Evolutionary conservation across 2,888 invertebrate species (phyloP).

Genomic region (Apoderus coryli): DNA sequence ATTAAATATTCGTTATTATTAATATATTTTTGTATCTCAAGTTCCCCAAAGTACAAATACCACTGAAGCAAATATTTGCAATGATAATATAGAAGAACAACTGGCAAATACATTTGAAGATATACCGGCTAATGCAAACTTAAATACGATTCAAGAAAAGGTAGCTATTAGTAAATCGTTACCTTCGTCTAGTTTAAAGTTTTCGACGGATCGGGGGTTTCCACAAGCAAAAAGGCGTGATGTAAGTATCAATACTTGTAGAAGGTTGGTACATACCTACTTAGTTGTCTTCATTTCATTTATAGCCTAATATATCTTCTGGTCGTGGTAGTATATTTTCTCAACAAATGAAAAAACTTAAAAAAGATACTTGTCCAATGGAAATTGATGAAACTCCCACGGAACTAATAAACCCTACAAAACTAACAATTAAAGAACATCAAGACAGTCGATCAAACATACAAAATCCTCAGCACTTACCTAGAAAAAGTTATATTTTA

Average conservation of each 20-base stretch:
- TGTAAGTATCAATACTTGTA: constrained; percentile 21
- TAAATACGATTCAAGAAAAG: constrained; percentile 46
- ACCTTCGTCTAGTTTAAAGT: constrained; percentile 17
- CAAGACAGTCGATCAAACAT: constrained; percentile 7
- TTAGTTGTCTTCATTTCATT: too few relatives aligned
- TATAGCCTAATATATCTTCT: constrained; percentile 21
- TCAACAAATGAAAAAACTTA: constrained; percentile 32
- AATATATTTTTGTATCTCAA: too few relatives aligned
- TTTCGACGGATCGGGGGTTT: constrained; percentile 32
- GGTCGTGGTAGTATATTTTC: constrained; percentile 38
- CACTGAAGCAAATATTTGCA: constrained; percentile 10
- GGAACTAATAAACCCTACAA: too few relatives aligned
- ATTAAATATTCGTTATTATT: too few relatives aligned
- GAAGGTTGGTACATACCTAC: too few relatives aligned
- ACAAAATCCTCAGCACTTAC: constrained; percentile 18
- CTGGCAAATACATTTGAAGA: constrained; percentile 32
- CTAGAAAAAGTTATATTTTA: constrained; percentile 33
- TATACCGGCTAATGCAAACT: constrained; percentile 29
- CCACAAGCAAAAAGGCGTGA: constrained; percentile 36
- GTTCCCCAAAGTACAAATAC: constrained; percentile 27
- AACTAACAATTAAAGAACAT: constrained; percentile 14
- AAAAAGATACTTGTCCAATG: constrained; percentile 17
- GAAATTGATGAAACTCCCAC: constrained; percentile 22
- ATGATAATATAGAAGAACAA: constrained; percentile 15
- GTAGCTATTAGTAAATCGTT: constrained; percentile 18